These are phyloP conservation scores for Macroglossus sobrinus DNA, from an alignment of 2,113 vertebrate genomes.

Conservation along the genomic window DNA sequence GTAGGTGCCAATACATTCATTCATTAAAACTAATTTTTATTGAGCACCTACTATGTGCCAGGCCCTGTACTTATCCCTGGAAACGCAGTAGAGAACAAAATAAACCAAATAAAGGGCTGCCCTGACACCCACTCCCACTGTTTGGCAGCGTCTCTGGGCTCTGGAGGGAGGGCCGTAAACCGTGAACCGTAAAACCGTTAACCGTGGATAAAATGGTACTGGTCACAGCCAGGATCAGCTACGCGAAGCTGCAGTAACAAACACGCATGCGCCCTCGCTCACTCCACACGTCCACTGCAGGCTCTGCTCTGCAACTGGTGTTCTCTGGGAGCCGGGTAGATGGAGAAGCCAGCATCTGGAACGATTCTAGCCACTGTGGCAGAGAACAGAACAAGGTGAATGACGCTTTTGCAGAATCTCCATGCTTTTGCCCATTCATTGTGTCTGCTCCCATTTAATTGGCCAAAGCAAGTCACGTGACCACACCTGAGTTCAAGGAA, in stretches of 20 bases:
- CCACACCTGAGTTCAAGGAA: not conserved
- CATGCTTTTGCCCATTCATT: fast-evolving
- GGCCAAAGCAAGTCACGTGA: not conserved
- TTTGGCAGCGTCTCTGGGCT: not conserved
- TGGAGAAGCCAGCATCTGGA: not conserved
- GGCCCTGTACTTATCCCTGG: not conserved
- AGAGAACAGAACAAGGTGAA: fast-evolving
- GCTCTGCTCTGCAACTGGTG: fast-evolving
- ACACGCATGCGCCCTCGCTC: fast-evolving
- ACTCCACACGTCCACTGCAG: fast-evolving
- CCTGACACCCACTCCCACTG: not conserved
- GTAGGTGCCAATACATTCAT: not conserved
- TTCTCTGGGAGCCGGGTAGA: not conserved
- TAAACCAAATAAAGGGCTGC: not conserved
- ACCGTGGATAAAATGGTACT: not conserved
- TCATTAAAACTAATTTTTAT: not conserved
- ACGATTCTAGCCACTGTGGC: not conserved
- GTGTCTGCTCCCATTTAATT: not conserved
- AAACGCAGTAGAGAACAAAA: not conserved
- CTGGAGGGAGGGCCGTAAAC: not conserved
- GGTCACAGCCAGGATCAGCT: not conserved
- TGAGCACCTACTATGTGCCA: not conserved
- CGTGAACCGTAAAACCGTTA: not conserved
- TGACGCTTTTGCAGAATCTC: not conserved
- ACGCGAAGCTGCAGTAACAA: not conserved